phyloP scores from a whole-genome alignment of 2,797 vertebrate species.

The Sebastiscus tertius region DNA sequence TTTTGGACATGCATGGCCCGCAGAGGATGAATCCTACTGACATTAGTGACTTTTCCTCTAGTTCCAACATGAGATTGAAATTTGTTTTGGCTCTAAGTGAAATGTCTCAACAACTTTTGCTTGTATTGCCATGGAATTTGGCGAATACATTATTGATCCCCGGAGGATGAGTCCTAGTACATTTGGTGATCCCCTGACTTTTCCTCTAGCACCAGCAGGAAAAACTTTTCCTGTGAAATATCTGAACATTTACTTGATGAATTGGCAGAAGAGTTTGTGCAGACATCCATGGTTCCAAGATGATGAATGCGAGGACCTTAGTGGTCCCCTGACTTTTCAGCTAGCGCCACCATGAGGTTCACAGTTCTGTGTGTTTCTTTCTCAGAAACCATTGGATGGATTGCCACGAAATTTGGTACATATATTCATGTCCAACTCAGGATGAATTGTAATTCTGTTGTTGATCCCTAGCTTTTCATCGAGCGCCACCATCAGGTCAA shows the following conservation, averaged over 20 bases:
- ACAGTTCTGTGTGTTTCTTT: neutral
- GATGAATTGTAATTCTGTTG: neutral
- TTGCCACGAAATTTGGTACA: neutral
- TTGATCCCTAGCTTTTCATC: neutral
- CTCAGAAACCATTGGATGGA: neutral
- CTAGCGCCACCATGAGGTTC: neutral
- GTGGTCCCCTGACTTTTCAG: neutral
- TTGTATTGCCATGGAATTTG: neutral
- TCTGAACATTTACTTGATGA: too few species aligned
- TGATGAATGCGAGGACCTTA: neutral
- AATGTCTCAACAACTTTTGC: neutral
- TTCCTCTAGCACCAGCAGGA: neutral
- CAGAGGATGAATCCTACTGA: neutral
- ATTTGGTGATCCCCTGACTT: neutral
- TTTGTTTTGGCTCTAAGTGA: neutral
- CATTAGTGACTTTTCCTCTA: too few species aligned
- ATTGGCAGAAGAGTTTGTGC: too few species aligned
- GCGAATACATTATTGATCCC: too few species aligned
- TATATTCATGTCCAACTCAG: neutral
- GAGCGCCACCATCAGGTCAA: neutral
- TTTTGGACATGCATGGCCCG: neutral
- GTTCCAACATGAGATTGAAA: neutral
- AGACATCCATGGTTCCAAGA: too few species aligned
- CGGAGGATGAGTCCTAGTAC: too few species aligned
- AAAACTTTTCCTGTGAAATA: neutral